Evolutionary conservation across 2,797 vertebrate genomes (phyloP), one percentile per base, ranked within the genome.

Genomic region (Arctocebus calabarensis): DNA sequence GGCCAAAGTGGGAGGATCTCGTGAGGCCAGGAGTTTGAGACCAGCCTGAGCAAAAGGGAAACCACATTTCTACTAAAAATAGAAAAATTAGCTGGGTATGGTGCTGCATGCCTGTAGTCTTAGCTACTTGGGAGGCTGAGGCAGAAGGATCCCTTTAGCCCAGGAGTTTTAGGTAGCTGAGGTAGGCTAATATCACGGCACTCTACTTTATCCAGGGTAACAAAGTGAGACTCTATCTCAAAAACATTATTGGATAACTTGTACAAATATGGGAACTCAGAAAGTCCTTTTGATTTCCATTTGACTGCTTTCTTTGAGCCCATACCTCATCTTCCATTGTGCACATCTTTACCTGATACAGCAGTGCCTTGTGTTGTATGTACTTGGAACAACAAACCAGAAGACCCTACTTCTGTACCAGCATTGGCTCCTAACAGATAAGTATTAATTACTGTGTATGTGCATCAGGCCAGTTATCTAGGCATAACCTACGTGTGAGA

Each of bases 201-300:
- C 14, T 52, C 48, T 16, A 52, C 48, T 52, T 52, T 52, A 52
- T 52, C 48, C 14, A 52, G 48, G 48, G 14, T 14, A 52, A 52
- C 3, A 16, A 14, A 52, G 48, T 16, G 14, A 52, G 48, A 52
- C 48, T 16, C 3, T 52, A 4, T 52, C 48, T 52, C 48, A 99
- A 98, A 99, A 99, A 98, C 99, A 98, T 98, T 98, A 98, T 98
- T 99, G 98, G 99, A 99, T 99, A 99, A 98, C 99, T 99, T 99
- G 99, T 99, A 99, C 98, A 98, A 99, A 99, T 98, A 99, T 99
- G 99, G 99, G 99, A 99, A 99, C 99, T 99, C 99, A 98, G 98
- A 99, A 99, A 99, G 43, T 45, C 43, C 43, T 74, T 45, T 32
- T 74, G 27, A 29, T 74, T 45, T 74, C 73, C 43, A 32, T 48